Evolutionary conservation across 2,888 invertebrate species (phyloP).

Genomic region (Ptychoptera albimana): DNA sequence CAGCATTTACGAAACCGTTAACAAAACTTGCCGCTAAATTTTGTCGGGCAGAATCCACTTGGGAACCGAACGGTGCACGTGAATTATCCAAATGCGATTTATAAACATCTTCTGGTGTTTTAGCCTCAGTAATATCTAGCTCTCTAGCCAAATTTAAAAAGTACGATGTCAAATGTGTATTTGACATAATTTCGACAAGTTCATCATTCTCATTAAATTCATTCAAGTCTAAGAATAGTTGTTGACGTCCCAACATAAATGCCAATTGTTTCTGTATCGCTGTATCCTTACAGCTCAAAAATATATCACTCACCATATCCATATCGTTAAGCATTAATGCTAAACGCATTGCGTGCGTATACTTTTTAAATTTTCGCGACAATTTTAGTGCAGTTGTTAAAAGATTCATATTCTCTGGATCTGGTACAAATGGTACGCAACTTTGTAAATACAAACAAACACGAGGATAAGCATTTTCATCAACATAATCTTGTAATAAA

Average conservation of each 20-base stretch:
- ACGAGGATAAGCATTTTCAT: slow-evolving; percentile 73
- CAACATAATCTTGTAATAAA: slow-evolving; percentile 71
- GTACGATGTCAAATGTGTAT: slow-evolving; percentile 82
- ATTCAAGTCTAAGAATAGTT: slow-evolving; percentile 67
- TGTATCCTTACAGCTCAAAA: slow-evolving; percentile 65
- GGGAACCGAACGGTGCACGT: slow-evolving; percentile 55
- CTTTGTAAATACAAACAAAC: slow-evolving; percentile 78
- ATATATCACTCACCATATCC: slow-evolving; percentile 65
- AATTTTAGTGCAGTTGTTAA: slow-evolving; percentile 69
- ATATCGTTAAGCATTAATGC: slow-evolving; percentile 82
- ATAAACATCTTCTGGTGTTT: slow-evolving; percentile 97
- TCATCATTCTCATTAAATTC: slow-evolving; percentile 54
- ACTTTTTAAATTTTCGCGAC: slow-evolving; percentile 74
- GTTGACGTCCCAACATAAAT: slow-evolving; percentile 90
- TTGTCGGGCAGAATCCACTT: slow-evolving; percentile 88
- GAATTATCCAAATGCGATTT: slow-evolving; percentile 92
- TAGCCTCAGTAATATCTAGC: slow-evolving; percentile 98
- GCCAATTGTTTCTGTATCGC: slow-evolving; percentile 84
- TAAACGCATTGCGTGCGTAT: slow-evolving; percentile 76
- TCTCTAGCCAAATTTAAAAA: slow-evolving; percentile 88
- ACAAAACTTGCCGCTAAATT: slow-evolving; percentile 96
- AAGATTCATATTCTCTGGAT: slow-evolving; percentile 77
- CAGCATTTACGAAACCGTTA: slow-evolving; percentile 97
- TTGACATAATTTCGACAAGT: slow-evolving; percentile 80
- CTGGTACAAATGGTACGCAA: slow-evolving; percentile 91